Evolutionary conservation across 2,888 invertebrate species (phyloP).

Genomic region (Pyrochroa serraticornis): DNA sequence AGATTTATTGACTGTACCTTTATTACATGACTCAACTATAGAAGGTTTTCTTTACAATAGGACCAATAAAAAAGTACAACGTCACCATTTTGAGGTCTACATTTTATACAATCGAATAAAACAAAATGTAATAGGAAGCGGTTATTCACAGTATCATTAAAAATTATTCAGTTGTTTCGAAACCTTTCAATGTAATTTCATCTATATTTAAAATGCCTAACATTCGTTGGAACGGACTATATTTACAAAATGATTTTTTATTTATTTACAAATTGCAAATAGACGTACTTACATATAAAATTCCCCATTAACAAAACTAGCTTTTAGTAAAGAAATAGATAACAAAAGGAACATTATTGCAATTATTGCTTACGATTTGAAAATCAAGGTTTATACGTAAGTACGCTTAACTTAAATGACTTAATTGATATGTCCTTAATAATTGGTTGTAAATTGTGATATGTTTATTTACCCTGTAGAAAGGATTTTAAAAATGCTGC

Average conservation of each 20-base stretch:
- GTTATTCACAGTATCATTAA: slow-evolving; percentile 38
- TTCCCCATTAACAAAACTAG: not conserved
- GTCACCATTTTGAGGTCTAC: slow-evolving; percentile 36
- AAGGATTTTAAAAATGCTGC: slow-evolving; percentile 36
- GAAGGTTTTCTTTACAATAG: slow-evolving; percentile 43
- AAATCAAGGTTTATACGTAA: slow-evolving; percentile 25
- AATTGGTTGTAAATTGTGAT: slow-evolving; percentile 43
- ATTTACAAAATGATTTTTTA: slow-evolving; percentile 35
- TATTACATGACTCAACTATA: slow-evolving; percentile 51
- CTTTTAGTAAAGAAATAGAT: not conserved
- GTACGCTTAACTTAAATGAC: slow-evolving; percentile 20
- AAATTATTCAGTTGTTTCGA: slow-evolving; percentile 43
- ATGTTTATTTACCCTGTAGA: slow-evolving; percentile 51
- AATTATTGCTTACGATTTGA: slow-evolving; percentile 20
- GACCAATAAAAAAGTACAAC: slow-evolving; percentile 46
- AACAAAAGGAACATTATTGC: slow-evolving; percentile 4
- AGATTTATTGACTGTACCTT: slow-evolving; percentile 50
- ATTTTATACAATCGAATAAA: slow-evolving; percentile 27
- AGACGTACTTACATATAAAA: slow-evolving; percentile 27
- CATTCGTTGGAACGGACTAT: slow-evolving; percentile 35
- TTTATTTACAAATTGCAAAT: slow-evolving; percentile 28
- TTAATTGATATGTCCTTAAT: slow-evolving; percentile 28
- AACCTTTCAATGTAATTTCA: slow-evolving; percentile 33
- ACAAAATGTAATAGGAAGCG: slow-evolving; percentile 37
- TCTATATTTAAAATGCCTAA: slow-evolving; percentile 35